These are phyloP conservation scores for Euspilapteryx auroguttella DNA, from an alignment of 2,888 invertebrate genomes.

Conservation along the genomic window DNA sequence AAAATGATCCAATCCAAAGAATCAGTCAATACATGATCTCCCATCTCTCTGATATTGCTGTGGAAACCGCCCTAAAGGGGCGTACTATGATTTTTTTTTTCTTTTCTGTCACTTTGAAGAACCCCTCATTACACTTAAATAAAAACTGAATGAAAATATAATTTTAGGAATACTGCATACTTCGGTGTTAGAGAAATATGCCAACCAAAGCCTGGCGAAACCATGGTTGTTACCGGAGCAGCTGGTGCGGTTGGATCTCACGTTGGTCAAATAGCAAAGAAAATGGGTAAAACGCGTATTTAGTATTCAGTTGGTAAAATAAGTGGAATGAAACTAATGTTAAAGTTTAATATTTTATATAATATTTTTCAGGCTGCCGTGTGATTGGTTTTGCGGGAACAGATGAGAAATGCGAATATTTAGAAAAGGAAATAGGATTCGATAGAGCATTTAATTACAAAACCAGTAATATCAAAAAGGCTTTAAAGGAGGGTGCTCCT, in stretches of 20 bases:
- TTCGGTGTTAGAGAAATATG: conserved; percentile 75
- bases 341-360: no score
- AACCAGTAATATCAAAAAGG: conserved; percentile 54
- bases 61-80: no score
- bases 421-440: conserved; percentile 67
- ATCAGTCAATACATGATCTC: no score
- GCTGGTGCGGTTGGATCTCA: conserved; percentile 79
- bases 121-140: no score
- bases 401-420: conserved; percentile 72
- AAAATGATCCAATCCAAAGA: no score
- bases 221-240: conserved; percentile 72
- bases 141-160: no score
- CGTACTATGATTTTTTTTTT: no score
- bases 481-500: conserved; percentile 66
- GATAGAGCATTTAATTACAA: conserved; percentile 77
- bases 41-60: no score
- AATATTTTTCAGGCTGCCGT: conserved; percentile 39
- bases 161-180: conserved; percentile 71
- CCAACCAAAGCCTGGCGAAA: conserved; percentile 70
- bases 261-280: conserved; percentile 79
- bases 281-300: conserved; percentile 50
- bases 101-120: no score
- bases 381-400: conserved; percentile 67
- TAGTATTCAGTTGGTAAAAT: no score
- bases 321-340: no score